phyloP scores from a whole-genome alignment of 2,113 vertebrate genomes.

The Nibea coibor region DNA sequence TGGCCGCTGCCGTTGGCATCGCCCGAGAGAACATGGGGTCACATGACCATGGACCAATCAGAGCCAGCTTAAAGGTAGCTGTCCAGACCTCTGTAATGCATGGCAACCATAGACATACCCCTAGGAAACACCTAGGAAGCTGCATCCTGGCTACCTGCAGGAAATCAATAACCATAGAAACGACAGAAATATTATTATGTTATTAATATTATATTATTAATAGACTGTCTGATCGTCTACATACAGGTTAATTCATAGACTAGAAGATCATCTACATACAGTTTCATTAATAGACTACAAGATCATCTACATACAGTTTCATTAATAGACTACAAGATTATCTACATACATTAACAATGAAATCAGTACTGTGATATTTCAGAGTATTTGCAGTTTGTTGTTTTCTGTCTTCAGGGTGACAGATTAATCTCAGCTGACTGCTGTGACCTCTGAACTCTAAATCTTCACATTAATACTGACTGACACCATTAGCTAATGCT shows the following conservation, averaged over 20 bases:
- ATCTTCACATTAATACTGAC: slow-evolving; percentile 17
- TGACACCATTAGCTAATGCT: slow-evolving; percentile 45
- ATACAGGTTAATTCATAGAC: too few species aligned
- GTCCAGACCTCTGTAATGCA: slow-evolving; percentile 19
- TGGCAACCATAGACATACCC: slow-evolving; percentile 53
- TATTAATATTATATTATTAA: too few species aligned
- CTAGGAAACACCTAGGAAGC: slow-evolving; percentile 34
- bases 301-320: too few species aligned
- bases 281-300: too few species aligned
- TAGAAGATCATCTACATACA: too few species aligned
- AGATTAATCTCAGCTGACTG: slow-evolving; percentile 6
- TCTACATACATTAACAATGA: too few species aligned
- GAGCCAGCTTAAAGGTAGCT: slow-evolving; percentile 84
- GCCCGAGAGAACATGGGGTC: slow-evolving; percentile 87
- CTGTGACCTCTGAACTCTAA: slow-evolving; percentile 39
- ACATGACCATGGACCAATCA: slow-evolving; percentile 90
- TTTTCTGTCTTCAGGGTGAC: not conserved
- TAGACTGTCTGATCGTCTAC: too few species aligned
- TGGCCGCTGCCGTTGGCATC: slow-evolving; percentile 81
- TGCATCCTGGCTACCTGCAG: slow-evolving; percentile 47
- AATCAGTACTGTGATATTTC: too few species aligned
- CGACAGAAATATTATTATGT: too few species aligned
- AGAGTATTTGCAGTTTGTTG: too few species aligned
- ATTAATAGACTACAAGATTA: too few species aligned
- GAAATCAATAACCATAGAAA: not conserved